phyloP scores from a whole-genome alignment of 2,888 invertebrate species.

The Melolontha melolontha region DNA sequence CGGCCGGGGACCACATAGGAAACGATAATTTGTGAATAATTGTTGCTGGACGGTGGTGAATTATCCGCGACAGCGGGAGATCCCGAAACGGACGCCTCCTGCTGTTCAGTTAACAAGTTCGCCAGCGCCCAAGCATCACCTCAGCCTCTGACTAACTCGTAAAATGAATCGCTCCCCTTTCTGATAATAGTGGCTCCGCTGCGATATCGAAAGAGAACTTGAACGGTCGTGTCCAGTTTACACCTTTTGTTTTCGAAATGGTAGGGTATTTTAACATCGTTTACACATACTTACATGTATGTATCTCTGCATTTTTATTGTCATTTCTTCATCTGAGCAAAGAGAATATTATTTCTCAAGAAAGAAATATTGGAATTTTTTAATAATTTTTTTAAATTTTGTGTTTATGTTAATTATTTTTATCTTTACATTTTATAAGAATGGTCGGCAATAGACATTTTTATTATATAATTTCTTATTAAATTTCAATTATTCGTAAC shows the following conservation, averaged over 20 bases:
- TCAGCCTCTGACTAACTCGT: not conserved
- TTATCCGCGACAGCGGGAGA: constrained; percentile 60
- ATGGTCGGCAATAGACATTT: too few relatives aligned
- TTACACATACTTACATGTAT: too few relatives aligned
- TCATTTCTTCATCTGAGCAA: too few relatives aligned
- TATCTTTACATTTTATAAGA: too few relatives aligned
- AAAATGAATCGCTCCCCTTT: constrained; percentile 5
- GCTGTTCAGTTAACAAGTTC: constrained; percentile 40
- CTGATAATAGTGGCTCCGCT: not conserved
- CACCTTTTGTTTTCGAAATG: constrained; percentile 30
- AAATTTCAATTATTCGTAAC: too few relatives aligned
- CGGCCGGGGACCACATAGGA: constrained; percentile 54
- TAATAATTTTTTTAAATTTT: too few relatives aligned
- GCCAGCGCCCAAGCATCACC: constrained; percentile 34
- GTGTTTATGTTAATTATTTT: too few relatives aligned
- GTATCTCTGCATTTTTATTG: too few relatives aligned
- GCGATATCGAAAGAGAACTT: not conserved
- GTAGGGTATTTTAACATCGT: too few relatives aligned
- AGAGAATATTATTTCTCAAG: too few relatives aligned
- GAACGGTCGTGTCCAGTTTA: constrained; percentile 10
- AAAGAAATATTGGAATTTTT: too few relatives aligned
- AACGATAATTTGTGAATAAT: constrained; percentile 62
- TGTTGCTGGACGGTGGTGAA: constrained; percentile 61
- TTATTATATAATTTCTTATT: too few relatives aligned
- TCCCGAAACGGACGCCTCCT: constrained; percentile 54